Conservation (phyloP, 2,888 invertebrate genomes). For the Sisyra nigra region DNA sequence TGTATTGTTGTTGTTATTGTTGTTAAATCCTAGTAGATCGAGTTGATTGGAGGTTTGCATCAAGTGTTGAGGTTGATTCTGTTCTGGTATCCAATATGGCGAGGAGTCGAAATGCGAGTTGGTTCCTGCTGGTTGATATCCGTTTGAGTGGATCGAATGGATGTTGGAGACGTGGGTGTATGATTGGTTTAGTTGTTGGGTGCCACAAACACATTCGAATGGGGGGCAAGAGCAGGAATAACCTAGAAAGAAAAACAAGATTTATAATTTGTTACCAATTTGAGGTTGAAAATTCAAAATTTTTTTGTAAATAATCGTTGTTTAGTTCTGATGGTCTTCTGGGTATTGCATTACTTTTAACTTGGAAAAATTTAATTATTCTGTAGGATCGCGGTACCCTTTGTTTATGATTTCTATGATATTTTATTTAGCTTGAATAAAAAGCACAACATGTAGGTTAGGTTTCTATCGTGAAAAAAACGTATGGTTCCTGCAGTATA, state of each 20-base stretch:
- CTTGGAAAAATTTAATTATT: no score
- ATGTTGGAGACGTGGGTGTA: constrained; percentile 18
- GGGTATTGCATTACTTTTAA: no score
- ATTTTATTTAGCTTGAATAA: no score
- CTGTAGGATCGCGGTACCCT: no score
- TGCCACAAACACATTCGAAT: constrained; percentile 53
- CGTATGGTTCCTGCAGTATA: no score
- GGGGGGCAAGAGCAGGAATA: constrained; percentile 56
- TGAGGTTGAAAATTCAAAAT: no score
- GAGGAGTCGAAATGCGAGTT: constrained; percentile 15
- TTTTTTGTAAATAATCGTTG: no score
- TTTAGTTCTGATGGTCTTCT: no score
- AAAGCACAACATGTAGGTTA: no score
- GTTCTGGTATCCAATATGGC: constrained; percentile 18
- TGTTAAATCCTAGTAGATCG: constrained; percentile 14
- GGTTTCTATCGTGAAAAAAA: no score
- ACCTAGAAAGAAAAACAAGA: constrained; percentile 26
- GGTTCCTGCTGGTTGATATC: constrained; percentile 15
- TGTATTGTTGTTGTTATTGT: constrained; percentile 10
- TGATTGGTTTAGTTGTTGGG: constrained; percentile 11
- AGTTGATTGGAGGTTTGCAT: constrained; percentile 15
- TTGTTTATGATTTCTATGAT: no score
- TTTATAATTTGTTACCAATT: background rate
- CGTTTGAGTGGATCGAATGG: constrained; percentile 20
- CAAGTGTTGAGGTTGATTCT: constrained; percentile 25